Evolutionary conservation across 2,888 invertebrate species (phyloP).

Genomic region (Adelognathus sp.): DNA sequence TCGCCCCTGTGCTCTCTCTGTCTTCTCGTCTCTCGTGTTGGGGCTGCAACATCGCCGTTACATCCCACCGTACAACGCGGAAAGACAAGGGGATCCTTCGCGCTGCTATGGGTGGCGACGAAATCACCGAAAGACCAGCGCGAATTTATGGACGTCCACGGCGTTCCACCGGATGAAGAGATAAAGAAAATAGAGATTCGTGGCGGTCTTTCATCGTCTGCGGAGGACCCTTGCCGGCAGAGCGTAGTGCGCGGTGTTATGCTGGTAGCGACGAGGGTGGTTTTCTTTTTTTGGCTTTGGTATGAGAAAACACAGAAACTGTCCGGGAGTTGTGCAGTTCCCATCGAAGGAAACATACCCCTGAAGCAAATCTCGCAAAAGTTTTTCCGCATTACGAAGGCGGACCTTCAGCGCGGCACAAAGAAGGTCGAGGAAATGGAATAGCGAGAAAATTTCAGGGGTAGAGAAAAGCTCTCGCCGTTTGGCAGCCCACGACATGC

Average conservation of each 20-base stretch:
- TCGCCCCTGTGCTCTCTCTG: constrained; percentile 5
- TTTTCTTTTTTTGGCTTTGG: constrained; percentile 3
- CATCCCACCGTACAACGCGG: neutral
- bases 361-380: constrained; percentile 47
- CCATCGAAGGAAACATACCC: neutral
- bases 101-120: constrained; percentile 2
- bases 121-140: constrained; percentile 49
- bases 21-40: constrained; percentile 23
- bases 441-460: neutral
- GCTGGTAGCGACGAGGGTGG: constrained; percentile 10
- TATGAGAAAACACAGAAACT: constrained; percentile 53
- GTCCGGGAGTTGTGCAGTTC: constrained; percentile 45
- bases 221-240: constrained; percentile 26
- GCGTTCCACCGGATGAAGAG: constrained; percentile 46
- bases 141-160: constrained; percentile 50
- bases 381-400: constrained; percentile 44
- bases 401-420: constrained; percentile 7
- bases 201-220: constrained; percentile 51
- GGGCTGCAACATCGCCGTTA: constrained; percentile 29
- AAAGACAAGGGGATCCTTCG: neutral
- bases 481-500: constrained; percentile 40
- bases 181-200: constrained; percentile 43
- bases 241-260: constrained; percentile 4
- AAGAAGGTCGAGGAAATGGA: neutral
- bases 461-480: neutral